Percentiles rank a stretch among this genome's conserved stretches.
Evolutionary conservation across 2,797 vertebrate species (phyloP).

Genomic region (Halcyon chelicuti): DNA sequence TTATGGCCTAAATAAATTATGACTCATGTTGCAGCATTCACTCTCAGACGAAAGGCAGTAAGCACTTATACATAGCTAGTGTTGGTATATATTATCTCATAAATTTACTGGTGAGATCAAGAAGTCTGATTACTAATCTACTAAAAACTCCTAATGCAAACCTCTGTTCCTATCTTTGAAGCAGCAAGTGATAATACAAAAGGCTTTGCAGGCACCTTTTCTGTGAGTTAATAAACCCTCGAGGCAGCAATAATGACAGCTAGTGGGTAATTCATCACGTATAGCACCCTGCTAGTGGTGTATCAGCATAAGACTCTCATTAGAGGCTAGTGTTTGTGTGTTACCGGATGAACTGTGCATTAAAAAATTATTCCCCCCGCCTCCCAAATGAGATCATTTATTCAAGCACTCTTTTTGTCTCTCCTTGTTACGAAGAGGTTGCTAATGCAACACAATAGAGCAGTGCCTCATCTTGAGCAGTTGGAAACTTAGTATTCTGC

Average conservation of each 20-base stretch:
- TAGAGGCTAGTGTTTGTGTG: neutral
- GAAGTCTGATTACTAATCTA: neutral
- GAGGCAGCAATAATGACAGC: neutral
- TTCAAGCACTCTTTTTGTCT: slow-evolving; percentile 20
- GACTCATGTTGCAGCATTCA: neutral
- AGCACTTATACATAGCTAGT: neutral
- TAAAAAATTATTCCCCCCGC: neutral
- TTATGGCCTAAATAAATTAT: neutral
- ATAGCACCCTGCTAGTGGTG: neutral
- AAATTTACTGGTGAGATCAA: neutral
- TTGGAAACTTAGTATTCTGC: neutral
- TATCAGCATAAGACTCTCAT: neutral
- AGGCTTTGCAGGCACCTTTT: neutral
- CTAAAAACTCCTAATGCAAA: neutral
- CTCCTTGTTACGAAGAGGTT: neutral
- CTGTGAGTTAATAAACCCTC: neutral
- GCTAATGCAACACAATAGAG: slow-evolving; percentile 3
- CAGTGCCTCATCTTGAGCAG: neutral
- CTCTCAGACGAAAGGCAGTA: neutral
- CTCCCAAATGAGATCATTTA: neutral
- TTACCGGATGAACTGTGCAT: slow-evolving; percentile 2
- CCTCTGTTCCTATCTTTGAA: neutral
- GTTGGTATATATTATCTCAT: neutral
- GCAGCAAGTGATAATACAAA: neutral
- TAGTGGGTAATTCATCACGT: neutral